phyloP scores from a whole-genome alignment of 2,113 vertebrate genomes.

The Sebastes schlegelii region DNA sequence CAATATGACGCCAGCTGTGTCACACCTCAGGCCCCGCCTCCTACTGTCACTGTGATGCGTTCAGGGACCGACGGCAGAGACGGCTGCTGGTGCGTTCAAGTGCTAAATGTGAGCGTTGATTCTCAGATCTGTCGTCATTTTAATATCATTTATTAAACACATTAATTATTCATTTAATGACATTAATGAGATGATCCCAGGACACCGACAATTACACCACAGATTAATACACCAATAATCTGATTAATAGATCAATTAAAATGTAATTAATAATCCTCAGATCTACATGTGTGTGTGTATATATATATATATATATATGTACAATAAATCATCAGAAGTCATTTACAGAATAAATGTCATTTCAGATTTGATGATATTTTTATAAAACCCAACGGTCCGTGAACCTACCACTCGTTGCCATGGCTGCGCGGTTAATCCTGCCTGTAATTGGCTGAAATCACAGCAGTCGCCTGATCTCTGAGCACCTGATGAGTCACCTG shows the following conservation, averaged over 20 bases:
- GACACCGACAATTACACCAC: no score
- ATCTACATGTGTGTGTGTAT: no score
- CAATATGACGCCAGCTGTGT: slow-evolving; percentile 37
- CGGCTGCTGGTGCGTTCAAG: background rate
- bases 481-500: background rate
- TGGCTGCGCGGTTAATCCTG: background rate
- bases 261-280: background rate
- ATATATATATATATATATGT: background rate
- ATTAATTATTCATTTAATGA: background rate
- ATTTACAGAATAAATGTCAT: background rate
- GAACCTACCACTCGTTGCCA: background rate
- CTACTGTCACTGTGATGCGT: background rate
- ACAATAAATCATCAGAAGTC: background rate
- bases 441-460: background rate
- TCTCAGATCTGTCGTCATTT: no score
- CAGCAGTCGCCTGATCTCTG: background rate
- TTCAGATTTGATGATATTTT: background rate
- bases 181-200: no score
- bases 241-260: background rate
- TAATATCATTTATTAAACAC: background rate
- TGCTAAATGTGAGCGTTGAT: background rate
- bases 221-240: no score
- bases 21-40: slow-evolving; percentile 13
- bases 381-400: no score
- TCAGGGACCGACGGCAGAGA: background rate